phyloP scores from a whole-genome alignment of 2,888 invertebrate species.

The Aphidoletes aphidimyza region DNA sequence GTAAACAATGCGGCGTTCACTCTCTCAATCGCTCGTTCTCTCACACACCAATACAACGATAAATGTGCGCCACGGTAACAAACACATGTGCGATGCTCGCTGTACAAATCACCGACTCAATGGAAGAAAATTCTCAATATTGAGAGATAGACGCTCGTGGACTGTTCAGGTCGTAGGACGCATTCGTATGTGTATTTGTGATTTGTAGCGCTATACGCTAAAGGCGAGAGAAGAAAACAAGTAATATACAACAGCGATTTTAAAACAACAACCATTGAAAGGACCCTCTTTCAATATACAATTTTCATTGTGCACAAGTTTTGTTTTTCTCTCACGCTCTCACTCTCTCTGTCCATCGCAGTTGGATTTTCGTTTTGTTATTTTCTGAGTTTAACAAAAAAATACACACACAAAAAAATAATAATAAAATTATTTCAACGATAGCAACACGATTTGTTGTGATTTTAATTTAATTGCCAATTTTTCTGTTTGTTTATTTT shows the following conservation, averaged over 20 bases:
- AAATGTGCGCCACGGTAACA: not conserved
- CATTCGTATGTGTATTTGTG: constrained; percentile 34
- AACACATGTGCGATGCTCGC: not conserved
- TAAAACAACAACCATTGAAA: constrained; percentile 16
- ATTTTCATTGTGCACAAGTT: not conserved
- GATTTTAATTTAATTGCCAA: no score
- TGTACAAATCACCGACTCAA: constrained; percentile 13
- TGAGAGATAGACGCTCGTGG: constrained; percentile 59
- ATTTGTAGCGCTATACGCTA: not conserved
- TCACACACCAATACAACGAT: not conserved
- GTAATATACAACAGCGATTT: not conserved
- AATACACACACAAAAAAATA: no score
- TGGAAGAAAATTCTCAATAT: constrained; percentile 16
- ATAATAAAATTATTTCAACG: no score
- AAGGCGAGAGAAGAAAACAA: not conserved
- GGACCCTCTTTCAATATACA: not conserved
- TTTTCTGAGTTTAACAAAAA: no score
- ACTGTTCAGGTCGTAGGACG: constrained; percentile 59
- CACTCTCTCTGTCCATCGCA: not conserved
- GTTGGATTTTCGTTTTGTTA: not conserved
- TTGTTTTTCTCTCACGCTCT: not conserved
- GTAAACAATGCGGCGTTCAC: constrained; percentile 2
- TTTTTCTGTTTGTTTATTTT: not conserved
- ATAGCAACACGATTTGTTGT: no score
- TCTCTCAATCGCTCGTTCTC: not conserved